Evolutionary conservation across 2,888 invertebrate species (phyloP), one percentile per base, ranked within the genome.

Genomic region (Crossocerus cetratus): DNA sequence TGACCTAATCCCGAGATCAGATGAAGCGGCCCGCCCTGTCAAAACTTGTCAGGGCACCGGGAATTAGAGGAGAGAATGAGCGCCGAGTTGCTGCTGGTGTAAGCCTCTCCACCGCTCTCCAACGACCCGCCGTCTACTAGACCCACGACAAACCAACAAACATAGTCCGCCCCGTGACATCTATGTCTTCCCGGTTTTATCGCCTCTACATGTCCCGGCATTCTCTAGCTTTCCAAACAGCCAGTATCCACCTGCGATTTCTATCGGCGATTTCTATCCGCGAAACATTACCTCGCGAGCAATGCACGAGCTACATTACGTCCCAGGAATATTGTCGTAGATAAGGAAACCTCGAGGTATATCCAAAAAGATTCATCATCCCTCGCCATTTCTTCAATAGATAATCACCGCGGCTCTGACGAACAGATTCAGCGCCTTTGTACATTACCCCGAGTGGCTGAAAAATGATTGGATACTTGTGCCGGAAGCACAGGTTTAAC

Each of bases 1-100:
- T 71, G 65, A 82, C 80, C 84, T 86, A 86, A 88, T 86, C 87
- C 86, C 67, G 61, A 85, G 86, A 87, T 89, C 86, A 83, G 84
- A 80, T 80, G 79, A 81, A 76, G 81, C 70, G 77, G 72, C 55
- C 81, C 82, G 79, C 80, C 79, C 85, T 88, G 89, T 89, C 89
- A 89, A 89, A 89, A 89, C 88, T 89, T 89, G 87, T 88, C 87
- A 88, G 81, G 81, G 78, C 76, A 74, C 78, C 74, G 65, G 65
- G 80, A 69, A 75, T 68, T 67, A 66, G 22, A 56, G 32, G 32
- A 32, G 58, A 65, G 45, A 49, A 16, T 3, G 43, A 65, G 49
- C 55, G 8, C 49, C 16, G 55, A 55, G 49, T 49, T 13, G 16
- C 49, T 16, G 49, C 49, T 49, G 14, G 49, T 16, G 49, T 16